Evolutionary conservation across 2,113 vertebrate species (phyloP).

Genomic region (Laticauda colubrina): DNA sequence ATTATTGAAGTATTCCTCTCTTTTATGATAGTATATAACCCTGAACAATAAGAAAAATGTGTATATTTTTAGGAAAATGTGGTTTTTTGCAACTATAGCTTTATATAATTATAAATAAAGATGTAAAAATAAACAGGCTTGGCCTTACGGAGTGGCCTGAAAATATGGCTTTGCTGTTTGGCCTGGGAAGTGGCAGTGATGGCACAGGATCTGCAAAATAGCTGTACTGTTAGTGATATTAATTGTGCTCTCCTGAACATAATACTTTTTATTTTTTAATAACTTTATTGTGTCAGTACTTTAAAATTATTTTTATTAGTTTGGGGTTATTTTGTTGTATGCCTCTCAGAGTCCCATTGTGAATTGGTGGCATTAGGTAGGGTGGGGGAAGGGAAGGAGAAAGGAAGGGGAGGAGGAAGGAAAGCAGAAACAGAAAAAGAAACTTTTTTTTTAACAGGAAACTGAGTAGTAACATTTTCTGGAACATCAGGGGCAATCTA

Average conservation of each 20-base stretch:
- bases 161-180: background rate
- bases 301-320: background rate
- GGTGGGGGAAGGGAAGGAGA: background rate
- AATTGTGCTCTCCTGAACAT: background rate
- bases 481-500: background rate
- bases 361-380: background rate
- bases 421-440: background rate
- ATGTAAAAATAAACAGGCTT: slow-evolving; percentile 20
- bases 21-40: background rate
- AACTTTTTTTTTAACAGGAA: background rate
- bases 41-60: background rate
- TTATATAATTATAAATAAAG: slow-evolving; percentile 19
- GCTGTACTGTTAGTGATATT: background rate
- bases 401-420: too few species aligned
- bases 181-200: background rate
- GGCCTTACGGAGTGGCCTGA: background rate
- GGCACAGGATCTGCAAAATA: background rate
- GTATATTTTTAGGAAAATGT: background rate
- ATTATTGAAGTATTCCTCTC: background rate
- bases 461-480: background rate
- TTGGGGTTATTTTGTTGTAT: background rate
- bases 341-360: background rate
- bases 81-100: background rate
- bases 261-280: background rate
- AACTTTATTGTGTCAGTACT: background rate